Conservation (phyloP, 2,113 vertebrate genomes). For the Melanerpes formicivorus region DNA sequence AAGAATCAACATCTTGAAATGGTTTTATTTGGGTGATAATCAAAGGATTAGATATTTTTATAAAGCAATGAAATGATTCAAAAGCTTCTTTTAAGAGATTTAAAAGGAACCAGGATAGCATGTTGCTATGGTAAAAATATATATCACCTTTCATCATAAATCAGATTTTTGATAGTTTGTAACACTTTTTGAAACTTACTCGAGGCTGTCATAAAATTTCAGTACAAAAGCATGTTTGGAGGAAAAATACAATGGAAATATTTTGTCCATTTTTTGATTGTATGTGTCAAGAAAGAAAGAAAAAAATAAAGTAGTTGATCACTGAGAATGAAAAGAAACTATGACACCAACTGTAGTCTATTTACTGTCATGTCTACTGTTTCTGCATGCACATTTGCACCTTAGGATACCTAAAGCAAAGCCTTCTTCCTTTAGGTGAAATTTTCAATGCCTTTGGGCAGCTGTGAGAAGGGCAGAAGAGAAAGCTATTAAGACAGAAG, state of each 20-base stretch:
- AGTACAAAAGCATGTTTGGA: not conserved
- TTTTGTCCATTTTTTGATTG: not conserved
- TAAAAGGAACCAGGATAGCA: not conserved
- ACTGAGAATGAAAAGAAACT: not conserved
- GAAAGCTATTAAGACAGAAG: not conserved
- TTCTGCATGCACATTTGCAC: not conserved
- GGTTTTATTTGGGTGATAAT: not conserved
- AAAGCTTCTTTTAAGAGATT: not conserved
- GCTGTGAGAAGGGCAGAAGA: not conserved
- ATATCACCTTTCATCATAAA: not conserved
- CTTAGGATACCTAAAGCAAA: not conserved
- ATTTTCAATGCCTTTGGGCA: not conserved
- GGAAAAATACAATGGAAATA: not conserved
- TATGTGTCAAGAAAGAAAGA: not conserved
- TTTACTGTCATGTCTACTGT: not conserved
- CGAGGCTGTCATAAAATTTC: not conserved
- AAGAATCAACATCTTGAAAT: not conserved
- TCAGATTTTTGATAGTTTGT: not conserved
- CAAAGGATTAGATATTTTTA: not conserved
- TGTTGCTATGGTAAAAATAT: not conserved
- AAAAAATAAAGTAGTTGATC: not conserved
- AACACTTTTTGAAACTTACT: not conserved
- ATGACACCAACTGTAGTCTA: not conserved
- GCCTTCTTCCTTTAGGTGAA: not conserved
- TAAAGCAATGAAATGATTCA: not conserved